Conservation (phyloP, 1,140 invertebrate species). For the Sarcophaga peregrina region DNA sequence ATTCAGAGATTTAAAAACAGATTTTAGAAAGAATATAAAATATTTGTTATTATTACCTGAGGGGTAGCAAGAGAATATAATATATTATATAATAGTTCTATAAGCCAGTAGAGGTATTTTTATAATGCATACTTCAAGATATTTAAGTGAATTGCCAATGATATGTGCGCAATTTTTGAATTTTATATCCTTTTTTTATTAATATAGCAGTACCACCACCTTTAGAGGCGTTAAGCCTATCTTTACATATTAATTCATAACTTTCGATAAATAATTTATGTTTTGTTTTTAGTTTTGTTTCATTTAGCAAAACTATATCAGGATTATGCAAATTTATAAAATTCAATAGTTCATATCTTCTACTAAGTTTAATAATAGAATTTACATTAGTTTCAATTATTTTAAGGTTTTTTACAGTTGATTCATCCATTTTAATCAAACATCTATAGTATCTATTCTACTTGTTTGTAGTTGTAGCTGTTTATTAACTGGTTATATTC, state of each 20-base stretch:
- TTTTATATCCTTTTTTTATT: constrained; percentile 28
- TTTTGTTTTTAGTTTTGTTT: constrained; percentile 10
- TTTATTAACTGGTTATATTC: neutral
- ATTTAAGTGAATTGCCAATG: neutral
- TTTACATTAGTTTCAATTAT: too few relatives aligned
- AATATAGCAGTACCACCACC: constrained; percentile 23
- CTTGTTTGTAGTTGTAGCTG: neutral
- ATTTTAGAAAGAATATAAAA: neutral
- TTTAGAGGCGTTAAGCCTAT: neutral
- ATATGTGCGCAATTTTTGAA: constrained; percentile 1
- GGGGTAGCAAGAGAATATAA: constrained; percentile 24
- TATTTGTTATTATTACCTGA: constrained; percentile 22
- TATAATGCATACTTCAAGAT: constrained; percentile 18
- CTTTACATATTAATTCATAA: neutral
- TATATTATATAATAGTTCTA: neutral
- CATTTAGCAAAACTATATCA: constrained; percentile 15
- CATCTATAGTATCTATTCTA: constrained; percentile 24
- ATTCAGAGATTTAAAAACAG: constrained; percentile 13
- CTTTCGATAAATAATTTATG: neutral
- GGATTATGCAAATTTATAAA: neutral
- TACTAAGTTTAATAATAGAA: constrained; percentile 15
- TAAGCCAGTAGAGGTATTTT: constrained; percentile 17
- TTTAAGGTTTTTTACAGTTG: too few relatives aligned
- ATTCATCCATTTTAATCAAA: too few relatives aligned
- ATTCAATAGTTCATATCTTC: constrained; percentile 4